phyloP scores from a whole-genome alignment of 2,888 invertebrate species.

The Chironomus riparius region DNA sequence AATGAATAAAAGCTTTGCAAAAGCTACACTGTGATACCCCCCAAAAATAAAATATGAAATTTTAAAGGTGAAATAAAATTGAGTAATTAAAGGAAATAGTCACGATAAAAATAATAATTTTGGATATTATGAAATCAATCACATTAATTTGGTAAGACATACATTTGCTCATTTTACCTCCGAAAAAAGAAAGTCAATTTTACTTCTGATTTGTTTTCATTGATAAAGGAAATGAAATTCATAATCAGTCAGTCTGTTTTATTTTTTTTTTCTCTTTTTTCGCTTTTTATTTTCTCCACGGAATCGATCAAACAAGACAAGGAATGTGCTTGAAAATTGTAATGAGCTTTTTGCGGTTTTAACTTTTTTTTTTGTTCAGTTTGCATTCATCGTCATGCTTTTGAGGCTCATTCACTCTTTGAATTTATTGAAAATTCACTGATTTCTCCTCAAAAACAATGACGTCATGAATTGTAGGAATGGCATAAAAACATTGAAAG shows the following conservation, averaged over 20 bases:
- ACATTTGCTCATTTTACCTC: not conserved
- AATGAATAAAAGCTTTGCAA: not conserved
- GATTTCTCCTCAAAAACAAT: too few relatives aligned
- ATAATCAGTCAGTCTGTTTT: slow-evolving; percentile 18
- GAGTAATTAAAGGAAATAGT: not conserved
- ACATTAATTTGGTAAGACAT: slow-evolving; percentile 25
- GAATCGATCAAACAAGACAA: slow-evolving; percentile 26
- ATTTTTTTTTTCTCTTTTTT: not conserved
- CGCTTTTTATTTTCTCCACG: not conserved
- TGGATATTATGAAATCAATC: slow-evolving; percentile 23
- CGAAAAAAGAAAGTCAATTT: not conserved
- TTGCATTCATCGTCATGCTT: too few relatives aligned
- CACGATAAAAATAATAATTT: not conserved
- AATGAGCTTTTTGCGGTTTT: not conserved
- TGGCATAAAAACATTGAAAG: too few relatives aligned
- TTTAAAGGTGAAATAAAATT: not conserved
- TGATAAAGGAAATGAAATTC: slow-evolving; percentile 8
- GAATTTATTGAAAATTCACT: too few relatives aligned
- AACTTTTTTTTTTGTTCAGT: not conserved
- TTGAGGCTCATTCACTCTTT: too few relatives aligned
- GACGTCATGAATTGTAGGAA: too few relatives aligned
- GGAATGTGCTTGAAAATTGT: slow-evolving; percentile 3
- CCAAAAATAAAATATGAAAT: not conserved
- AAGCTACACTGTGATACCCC: not conserved
- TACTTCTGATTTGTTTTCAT: not conserved